Conservation (phyloP, 2,888 invertebrate species). For the Caenorhabditis plicata region DNA sequence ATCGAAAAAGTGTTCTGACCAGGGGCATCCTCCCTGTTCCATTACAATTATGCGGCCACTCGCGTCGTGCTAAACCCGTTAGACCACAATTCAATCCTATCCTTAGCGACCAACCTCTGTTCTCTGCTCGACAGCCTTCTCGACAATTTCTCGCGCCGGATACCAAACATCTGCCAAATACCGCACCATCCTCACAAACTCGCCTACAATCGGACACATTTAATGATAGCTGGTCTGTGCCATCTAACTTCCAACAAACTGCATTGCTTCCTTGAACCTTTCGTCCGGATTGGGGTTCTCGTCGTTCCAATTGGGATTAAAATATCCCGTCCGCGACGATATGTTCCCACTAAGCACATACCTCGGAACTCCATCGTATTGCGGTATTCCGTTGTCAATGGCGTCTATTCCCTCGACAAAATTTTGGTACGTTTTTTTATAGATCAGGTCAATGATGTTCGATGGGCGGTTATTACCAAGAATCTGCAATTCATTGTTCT, state of each 20-base stretch:
- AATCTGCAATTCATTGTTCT: slow-evolving; percentile 12
- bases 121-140: slow-evolving; percentile 75
- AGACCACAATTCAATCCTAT: too few species aligned
- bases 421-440: slow-evolving; percentile 76
- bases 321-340: slow-evolving; percentile 73
- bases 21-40: slow-evolving; percentile 75
- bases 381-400: slow-evolving; percentile 90
- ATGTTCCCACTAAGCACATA: slow-evolving; percentile 53
- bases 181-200: slow-evolving; percentile 76
- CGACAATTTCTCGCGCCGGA: slow-evolving; percentile 81
- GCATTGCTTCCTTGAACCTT: slow-evolving; percentile 66
- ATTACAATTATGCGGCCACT: slow-evolving; percentile 81
- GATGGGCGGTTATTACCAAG: slow-evolving; percentile 18
- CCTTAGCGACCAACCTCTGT: slow-evolving; percentile 66
- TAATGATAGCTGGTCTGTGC: too few species aligned
- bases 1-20: slow-evolving; percentile 84
- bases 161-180: slow-evolving; percentile 76
- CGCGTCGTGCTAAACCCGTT: slow-evolving; percentile 71
- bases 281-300: slow-evolving; percentile 69
- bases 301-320: slow-evolving; percentile 83
- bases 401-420: slow-evolving; percentile 93
- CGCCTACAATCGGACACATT: too few species aligned
- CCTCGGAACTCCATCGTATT: slow-evolving; percentile 57
- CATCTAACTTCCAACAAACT: slow-evolving; percentile 36
- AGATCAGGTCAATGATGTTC: slow-evolving; percentile 64